These are phyloP conservation scores for Magallana ariakensis DNA, from an alignment of 1,140 invertebrate species.

Conservation along the genomic window DNA sequence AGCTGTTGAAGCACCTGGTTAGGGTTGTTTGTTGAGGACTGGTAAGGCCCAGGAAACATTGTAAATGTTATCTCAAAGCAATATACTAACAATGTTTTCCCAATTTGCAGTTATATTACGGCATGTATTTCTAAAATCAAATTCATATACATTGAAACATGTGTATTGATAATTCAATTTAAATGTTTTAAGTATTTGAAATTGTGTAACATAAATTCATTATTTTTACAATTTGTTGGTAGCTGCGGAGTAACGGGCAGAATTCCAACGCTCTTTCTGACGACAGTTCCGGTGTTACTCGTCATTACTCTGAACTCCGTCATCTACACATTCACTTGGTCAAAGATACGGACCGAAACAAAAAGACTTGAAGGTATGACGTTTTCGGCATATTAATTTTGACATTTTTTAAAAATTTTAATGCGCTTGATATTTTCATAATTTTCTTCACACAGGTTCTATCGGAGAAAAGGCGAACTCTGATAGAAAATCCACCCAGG, in stretches of 20 bases:
- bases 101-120: too few species aligned
- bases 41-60: too few species aligned
- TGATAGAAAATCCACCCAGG: conserved; percentile 48
- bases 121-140: too few species aligned
- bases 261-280: conserved; percentile 55
- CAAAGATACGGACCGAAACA: conserved; percentile 44
- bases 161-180: too few species aligned
- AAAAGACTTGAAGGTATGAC: background rate
- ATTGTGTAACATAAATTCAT: too few species aligned
- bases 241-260: conserved; percentile 60
- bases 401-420: background rate
- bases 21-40: too few species aligned
- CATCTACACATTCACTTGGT: conserved; percentile 60
- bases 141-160: too few species aligned
- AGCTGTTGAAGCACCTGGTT: too few species aligned
- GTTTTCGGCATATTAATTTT: background rate
- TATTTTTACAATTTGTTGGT: conserved; percentile 24
- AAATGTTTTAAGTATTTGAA: too few species aligned
- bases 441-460: conserved; percentile 33
- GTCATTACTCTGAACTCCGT: conserved; percentile 56
- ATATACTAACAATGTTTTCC: too few species aligned
- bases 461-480: background rate
- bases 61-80: too few species aligned
- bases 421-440: background rate
- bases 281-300: conserved; percentile 56